Evolutionary conservation across 2,797 vertebrate species (phyloP).

Genomic region (Molossus molossus): DNA sequence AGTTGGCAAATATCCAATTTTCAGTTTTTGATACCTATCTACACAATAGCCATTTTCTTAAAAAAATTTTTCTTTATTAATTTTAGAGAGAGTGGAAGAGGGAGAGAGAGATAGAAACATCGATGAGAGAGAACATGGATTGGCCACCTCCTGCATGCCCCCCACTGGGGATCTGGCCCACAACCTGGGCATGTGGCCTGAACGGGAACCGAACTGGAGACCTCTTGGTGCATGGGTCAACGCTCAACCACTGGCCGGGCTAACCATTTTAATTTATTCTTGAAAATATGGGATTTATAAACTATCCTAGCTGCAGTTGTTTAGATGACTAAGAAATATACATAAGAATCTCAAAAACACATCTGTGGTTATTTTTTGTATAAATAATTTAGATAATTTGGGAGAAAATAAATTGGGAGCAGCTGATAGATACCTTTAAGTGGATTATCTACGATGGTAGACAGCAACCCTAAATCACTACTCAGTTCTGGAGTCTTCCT

Average conservation of each 20-base stretch:
- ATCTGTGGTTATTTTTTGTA: neutral
- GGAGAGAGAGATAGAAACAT: no score
- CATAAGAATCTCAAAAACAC: neutral
- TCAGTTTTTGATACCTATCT: neutral
- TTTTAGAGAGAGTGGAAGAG: no score
- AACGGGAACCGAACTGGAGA: no score
- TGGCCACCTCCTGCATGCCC: no score
- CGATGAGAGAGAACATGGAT: no score
- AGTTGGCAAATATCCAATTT: neutral
- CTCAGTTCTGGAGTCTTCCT: neutral
- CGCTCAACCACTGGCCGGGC: no score
- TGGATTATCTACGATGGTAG: neutral
- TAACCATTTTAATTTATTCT: neutral
- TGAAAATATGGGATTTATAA: neutral
- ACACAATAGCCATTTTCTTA: neutral
- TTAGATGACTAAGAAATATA: neutral
- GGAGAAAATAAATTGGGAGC: neutral
- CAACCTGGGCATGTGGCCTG: no score
- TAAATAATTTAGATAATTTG: neutral
- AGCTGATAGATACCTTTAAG: neutral
- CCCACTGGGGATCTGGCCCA: no score
- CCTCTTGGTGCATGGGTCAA: no score
- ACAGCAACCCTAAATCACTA: neutral
- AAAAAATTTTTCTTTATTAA: no score
- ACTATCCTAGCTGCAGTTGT: neutral